Evolutionary conservation across 2,113 vertebrate genomes (phyloP).

Genomic region (Dendrocopos noguchii): DNA sequence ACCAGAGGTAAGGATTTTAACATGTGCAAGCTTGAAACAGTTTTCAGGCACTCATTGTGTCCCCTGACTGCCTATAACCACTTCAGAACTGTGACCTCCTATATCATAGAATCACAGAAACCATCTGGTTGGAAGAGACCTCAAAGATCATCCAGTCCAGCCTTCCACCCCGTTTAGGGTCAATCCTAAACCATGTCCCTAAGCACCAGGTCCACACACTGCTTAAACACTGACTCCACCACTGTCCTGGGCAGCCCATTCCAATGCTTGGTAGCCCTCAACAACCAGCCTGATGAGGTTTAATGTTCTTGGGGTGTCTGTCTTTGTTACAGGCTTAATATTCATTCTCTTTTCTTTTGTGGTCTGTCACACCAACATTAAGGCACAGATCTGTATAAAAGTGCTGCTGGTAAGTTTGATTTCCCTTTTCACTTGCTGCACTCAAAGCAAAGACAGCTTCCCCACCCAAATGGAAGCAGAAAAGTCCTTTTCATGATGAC

Average conservation of each 20-base stretch:
- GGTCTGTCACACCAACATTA: neutral
- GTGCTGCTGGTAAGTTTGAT: neutral
- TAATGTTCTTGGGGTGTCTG: neutral
- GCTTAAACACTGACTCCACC: too few relatives aligned
- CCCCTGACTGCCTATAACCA: neutral
- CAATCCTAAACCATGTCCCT: too few relatives aligned
- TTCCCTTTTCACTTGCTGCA: neutral
- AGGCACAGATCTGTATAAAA: neutral
- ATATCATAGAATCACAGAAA: too few relatives aligned
- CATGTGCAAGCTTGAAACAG: neutral
- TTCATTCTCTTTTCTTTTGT: neutral
- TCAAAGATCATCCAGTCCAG: too few relatives aligned
- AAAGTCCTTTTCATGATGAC: neutral
- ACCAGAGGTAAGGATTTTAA: neutral
- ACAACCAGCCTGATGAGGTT: neutral
- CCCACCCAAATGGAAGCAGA: neutral
- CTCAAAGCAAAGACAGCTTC: neutral
- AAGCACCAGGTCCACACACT: too few relatives aligned
- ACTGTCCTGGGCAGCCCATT: too few relatives aligned
- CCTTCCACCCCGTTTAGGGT: too few relatives aligned
- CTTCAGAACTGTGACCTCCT: neutral
- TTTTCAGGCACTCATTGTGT: neutral
- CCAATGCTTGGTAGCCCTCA: too few relatives aligned
- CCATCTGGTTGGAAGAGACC: too few relatives aligned
- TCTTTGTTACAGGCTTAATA: neutral